Evolutionary conservation across 2,797 vertebrate genomes (phyloP), one percentile per base, ranked within the genome.

Genomic region (Myotis daubentonii): DNA sequence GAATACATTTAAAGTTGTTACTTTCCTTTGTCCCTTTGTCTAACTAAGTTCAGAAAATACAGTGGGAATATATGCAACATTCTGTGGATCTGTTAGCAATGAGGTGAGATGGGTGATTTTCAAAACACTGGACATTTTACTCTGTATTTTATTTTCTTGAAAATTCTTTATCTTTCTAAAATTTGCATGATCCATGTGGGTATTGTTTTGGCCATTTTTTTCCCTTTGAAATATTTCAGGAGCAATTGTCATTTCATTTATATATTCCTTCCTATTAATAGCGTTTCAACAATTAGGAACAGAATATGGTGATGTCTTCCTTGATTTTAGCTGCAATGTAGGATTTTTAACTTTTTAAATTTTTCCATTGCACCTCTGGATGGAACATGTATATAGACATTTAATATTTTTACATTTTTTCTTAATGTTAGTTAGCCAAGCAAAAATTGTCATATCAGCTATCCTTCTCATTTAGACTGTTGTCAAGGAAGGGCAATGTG

Each of bases 81-180:
- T 72, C 7, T 66, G 23, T 30, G 20, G 28, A 79, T 74, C 78
- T 87, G 60, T 49, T 79, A 74, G 36, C 71, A 89, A 41, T 65
- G 47, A 84, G 11, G 17, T 22, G 62, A 79, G 44, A 62, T 8
- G 15, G 23, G 5, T 47, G 25, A 70, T 84, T 86, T 90, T 89
- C 38, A 57, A 81, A 74, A 71, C 30, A 68, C 7, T 44, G 25
- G n/a, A 41, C 3, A 80, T 60, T 88, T 92, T 70, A 66, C 4
- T 57, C 6, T 74, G 19, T 93, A 28, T 74, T 95, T 84, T 86
- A 87, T 38, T 55, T 60, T 89, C 47, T 93, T 94, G 49, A 93
- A 92, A 96, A 94, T 60, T 19, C 23, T 76, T 90, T 74, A 93
- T 57, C 53, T 95, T 90, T 96, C 78, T 85, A 68, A 93, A 92